Evolutionary conservation across 2,888 invertebrate genomes (phyloP).

Genomic region (Julus scandinavius): DNA sequence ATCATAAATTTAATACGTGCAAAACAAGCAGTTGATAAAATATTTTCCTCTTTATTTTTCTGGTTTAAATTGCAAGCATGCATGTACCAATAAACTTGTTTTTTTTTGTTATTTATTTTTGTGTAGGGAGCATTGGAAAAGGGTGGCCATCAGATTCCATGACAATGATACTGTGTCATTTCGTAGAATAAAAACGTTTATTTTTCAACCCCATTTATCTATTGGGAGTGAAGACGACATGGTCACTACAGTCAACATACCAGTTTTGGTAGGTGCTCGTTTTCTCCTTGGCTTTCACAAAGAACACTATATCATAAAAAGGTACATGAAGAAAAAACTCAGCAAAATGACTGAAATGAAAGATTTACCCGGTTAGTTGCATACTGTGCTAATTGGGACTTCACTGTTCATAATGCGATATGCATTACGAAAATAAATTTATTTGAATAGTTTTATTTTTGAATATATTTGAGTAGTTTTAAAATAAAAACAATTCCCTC

Average conservation of each 20-base stretch:
- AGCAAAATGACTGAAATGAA: not conserved
- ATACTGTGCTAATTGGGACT: too few relatives aligned
- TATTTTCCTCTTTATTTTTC: not conserved
- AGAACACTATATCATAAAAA: not conserved
- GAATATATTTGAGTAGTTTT: too few relatives aligned
- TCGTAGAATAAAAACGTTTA: slow-evolving; percentile 50
- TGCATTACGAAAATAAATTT: too few relatives aligned
- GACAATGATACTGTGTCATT: slow-evolving; percentile 50
- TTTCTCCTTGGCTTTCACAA: not conserved
- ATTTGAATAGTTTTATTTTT: too few relatives aligned
- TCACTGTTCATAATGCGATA: too few relatives aligned
- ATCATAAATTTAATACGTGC: not conserved
- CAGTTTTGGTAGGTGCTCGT: slow-evolving; percentile 50
- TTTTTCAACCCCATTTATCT: slow-evolving; percentile 50
- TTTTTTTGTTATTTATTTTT: not conserved
- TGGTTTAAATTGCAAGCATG: not conserved
- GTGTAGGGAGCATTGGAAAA: slow-evolving; percentile 51
- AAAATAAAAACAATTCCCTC: too few relatives aligned
- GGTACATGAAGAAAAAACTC: not conserved
- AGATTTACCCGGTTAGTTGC: not conserved
- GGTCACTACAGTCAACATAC: slow-evolving; percentile 51
- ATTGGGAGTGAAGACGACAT: slow-evolving; percentile 50
- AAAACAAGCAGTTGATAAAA: not conserved
- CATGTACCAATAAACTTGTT: not conserved
- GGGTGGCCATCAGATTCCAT: slow-evolving; percentile 46